Percentiles rank a stretch among this genome's conserved stretches.
These are phyloP conservation scores for Microctenopoma stevenorrisi DNA, from an alignment of 2,797 vertebrate species.

Conservation along the genomic window DNA sequence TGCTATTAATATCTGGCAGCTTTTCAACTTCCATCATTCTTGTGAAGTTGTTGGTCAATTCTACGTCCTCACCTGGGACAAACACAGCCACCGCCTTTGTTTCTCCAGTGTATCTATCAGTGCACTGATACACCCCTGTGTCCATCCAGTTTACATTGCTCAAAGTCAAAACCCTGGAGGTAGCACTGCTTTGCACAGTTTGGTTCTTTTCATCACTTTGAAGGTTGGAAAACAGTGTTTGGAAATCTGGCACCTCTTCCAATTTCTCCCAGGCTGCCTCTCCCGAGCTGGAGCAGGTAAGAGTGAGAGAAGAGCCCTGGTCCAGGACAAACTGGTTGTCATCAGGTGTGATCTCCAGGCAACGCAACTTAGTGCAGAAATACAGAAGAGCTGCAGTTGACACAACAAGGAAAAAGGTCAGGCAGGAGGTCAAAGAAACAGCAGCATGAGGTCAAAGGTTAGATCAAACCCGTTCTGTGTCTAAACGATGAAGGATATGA, in stretches of 20 bases:
- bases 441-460: constrained; percentile 68
- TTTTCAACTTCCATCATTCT: not conserved
- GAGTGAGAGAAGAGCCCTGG: constrained; percentile 80
- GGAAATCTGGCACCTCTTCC: constrained; percentile 64
- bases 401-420: constrained; percentile 58
- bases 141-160: constrained; percentile 84
- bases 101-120: constrained; percentile 65
- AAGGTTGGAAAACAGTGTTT: constrained; percentile 7
- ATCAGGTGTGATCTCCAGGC: constrained; percentile 82
- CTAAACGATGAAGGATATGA: constrained; percentile 69
- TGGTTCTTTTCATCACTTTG: constrained; percentile 27
- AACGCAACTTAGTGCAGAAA: constrained; percentile 53
- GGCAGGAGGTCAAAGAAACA: constrained; percentile 49
- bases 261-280: constrained; percentile 83
- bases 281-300: constrained; percentile 84
- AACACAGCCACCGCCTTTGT: constrained; percentile 87
- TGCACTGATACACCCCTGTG: constrained; percentile 90
- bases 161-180: constrained; percentile 83
- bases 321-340: constrained; percentile 82
- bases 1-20: not conserved
- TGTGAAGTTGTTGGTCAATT: not conserved
- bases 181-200: constrained; percentile 55
- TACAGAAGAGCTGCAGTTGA: constrained; percentile 76
- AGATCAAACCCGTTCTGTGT: constrained; percentile 68
- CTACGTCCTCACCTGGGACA: constrained; percentile 87